phyloP scores from a whole-genome alignment of 2,113 vertebrate genomes.

The Dasyornis broadbenti region DNA sequence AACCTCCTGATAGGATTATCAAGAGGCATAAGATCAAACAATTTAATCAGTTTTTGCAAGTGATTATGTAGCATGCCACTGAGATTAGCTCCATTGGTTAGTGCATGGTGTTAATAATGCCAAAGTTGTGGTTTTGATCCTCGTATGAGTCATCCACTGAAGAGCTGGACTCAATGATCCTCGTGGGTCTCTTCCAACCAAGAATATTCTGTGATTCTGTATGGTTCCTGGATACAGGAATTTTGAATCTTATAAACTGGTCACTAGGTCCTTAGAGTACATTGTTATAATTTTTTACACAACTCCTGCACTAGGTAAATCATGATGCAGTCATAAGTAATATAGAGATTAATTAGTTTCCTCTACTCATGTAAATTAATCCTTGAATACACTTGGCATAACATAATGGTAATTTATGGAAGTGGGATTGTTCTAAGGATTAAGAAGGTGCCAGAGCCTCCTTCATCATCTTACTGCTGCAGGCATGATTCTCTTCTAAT shows the following conservation, averaged over 20 bases:
- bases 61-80: background rate
- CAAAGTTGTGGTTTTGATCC: background rate
- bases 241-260: background rate
- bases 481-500: background rate
- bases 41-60: constrained; percentile 14
- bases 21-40: background rate
- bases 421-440: constrained; percentile 20
- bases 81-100: background rate
- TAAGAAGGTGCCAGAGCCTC: background rate
- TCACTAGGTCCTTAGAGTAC: background rate
- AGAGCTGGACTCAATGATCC: background rate
- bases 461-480: constrained; percentile 15
- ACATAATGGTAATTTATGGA: constrained; percentile 2
- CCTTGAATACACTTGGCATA: background rate
- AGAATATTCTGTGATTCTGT: background rate
- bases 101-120: background rate
- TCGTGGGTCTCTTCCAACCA: background rate
- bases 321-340: background rate
- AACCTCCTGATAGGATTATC: background rate
- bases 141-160: background rate
- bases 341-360: background rate
- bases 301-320: background rate
- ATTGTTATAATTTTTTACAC: background rate
- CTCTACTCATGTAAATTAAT: background rate
- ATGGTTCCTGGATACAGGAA: background rate